Conservation (phyloP, 35 echinoderm and acorn worm genomes). For the Strongylocentrotus purpuratus region DNA sequence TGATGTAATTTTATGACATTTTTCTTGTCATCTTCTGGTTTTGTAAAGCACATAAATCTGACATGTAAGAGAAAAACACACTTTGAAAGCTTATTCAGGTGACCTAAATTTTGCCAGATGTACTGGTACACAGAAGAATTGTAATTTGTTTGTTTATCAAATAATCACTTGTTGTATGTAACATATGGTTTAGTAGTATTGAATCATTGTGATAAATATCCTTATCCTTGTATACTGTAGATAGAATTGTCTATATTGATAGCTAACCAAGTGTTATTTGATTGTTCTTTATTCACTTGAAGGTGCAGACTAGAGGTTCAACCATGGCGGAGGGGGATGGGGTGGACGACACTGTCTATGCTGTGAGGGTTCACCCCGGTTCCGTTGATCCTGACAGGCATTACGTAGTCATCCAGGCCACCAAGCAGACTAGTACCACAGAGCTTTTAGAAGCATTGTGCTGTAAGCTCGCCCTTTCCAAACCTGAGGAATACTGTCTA, state of each 20-base stretch:
- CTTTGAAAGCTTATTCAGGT: no score
- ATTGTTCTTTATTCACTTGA: background rate
- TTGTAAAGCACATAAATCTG: no score
- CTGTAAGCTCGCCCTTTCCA: constrained; percentile 63
- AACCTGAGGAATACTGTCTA: constrained; percentile 71
- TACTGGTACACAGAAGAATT: no score
- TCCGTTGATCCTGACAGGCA: constrained; percentile 58
- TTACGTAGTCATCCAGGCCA: constrained; percentile 79
- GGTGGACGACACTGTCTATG: constrained; percentile 81
- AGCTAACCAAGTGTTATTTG: background rate
- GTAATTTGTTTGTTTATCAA: background rate
- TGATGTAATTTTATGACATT: no score
- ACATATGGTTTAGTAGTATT: background rate
- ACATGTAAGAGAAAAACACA: no score
- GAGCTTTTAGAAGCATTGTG: constrained; percentile 62
- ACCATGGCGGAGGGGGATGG: constrained; percentile 52
- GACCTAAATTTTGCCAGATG: no score
- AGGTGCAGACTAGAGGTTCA: constrained; percentile 25
- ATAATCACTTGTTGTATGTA: background rate
- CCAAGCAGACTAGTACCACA: constrained; percentile 78
- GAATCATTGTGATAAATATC: background rate
- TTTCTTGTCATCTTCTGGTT: no score
- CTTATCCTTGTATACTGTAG: background rate
- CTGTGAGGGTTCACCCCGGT: constrained; percentile 89
- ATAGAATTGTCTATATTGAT: background rate